These are phyloP conservation scores for Protonemura montana DNA, from an alignment of 2,888 invertebrate genomes.

Conservation along the genomic window DNA sequence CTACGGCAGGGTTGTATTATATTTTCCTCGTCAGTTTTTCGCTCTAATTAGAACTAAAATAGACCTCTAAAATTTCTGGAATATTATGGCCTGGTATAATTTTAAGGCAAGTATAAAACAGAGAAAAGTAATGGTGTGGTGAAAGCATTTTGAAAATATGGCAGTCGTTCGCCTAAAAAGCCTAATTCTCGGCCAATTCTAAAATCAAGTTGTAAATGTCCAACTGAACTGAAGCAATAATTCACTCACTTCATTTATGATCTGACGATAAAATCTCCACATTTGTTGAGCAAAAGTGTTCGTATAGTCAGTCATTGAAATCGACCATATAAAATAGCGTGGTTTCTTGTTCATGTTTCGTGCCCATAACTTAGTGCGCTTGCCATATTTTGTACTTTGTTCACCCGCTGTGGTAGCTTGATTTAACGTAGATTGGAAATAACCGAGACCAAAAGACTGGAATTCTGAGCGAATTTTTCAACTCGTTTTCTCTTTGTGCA, in stretches of 20 bases:
- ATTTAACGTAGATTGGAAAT: conserved; percentile 1
- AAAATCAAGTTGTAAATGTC: background rate
- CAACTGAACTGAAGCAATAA: background rate
- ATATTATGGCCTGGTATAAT: background rate
- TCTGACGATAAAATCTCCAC: background rate
- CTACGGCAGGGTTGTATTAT: background rate
- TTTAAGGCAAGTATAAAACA: too few relatives aligned
- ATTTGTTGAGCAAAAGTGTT: background rate
- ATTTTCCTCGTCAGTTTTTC: too few relatives aligned
- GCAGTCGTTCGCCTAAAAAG: background rate
- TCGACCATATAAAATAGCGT: background rate
- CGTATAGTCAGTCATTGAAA: background rate
- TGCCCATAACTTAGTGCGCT: background rate
- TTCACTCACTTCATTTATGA: background rate
- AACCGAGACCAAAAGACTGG: background rate
- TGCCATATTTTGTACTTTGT: background rate
- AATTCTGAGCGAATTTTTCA: background rate
- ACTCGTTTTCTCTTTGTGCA: background rate
- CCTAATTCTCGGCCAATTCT: background rate
- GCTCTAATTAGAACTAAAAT: too few relatives aligned
- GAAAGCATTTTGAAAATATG: too few relatives aligned
- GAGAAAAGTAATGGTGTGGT: too few relatives aligned
- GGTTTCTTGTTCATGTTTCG: conserved; percentile 18
- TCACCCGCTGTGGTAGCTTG: background rate
- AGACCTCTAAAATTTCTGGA: background rate